Percentiles rank a stretch among this genome's conserved stretches.
Conservation (phyloP, 2,113 vertebrate species). For the Pachyramphus minor region DNA sequence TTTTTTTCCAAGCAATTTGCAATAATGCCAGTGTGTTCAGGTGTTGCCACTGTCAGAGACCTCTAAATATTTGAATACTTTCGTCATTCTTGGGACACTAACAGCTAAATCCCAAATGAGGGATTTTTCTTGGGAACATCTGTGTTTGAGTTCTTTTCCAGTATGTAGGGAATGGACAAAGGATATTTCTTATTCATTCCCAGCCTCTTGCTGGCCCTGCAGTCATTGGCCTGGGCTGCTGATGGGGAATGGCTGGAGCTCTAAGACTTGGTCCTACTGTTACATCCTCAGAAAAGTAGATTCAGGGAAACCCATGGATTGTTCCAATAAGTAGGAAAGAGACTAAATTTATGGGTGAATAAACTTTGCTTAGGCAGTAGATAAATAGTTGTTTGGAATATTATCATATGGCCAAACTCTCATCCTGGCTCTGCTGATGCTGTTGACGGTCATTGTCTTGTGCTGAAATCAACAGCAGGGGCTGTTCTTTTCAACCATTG, state of each 20-base stretch:
- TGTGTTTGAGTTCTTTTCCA: neutral
- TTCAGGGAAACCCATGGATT: neutral
- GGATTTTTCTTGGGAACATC: neutral
- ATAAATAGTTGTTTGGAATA: neutral
- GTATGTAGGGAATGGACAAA: neutral
- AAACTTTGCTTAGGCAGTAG: neutral
- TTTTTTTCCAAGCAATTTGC: neutral
- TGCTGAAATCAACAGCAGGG: neutral
- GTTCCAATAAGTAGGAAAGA: neutral
- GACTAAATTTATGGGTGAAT: neutral
- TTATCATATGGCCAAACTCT: neutral
- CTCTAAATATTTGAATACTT: neutral
- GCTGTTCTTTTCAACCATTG: neutral
- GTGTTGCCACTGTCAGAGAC: neutral
- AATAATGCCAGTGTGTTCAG: neutral
- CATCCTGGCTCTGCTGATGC: neutral
- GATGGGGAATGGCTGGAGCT: neutral
- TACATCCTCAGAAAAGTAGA: neutral
- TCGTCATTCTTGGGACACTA: neutral
- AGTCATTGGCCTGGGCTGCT: neutral
- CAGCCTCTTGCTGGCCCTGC: neutral
- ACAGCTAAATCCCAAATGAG: neutral
- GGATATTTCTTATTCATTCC: neutral
- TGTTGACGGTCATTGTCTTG: neutral
- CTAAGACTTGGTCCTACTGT: neutral